These are phyloP conservation scores for Alexandromys fortis DNA, from an alignment of 2,113 vertebrate species.

Conservation along the genomic window DNA sequence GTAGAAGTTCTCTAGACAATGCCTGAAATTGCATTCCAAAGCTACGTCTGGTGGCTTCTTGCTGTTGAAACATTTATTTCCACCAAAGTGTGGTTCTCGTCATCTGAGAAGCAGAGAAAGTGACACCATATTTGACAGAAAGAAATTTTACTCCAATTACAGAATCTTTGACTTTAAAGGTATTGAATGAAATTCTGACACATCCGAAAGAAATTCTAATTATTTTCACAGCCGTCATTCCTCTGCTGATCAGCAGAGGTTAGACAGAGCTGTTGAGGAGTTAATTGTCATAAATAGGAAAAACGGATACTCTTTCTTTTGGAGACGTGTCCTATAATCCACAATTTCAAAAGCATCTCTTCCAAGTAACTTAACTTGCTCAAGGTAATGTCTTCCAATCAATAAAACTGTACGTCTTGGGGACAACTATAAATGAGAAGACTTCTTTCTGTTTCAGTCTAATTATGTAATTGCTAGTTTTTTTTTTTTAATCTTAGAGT, in stretches of 20 bases:
- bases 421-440: not conserved
- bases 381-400: not conserved
- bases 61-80: not conserved
- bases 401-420: not conserved
- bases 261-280: not conserved
- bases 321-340: not conserved
- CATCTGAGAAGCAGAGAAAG: not conserved
- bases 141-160: not conserved
- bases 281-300: not conserved
- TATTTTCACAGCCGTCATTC: not conserved
- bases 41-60: not conserved
- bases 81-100: not conserved
- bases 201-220: not conserved
- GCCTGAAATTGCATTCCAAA: not conserved
- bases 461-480: no score
- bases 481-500: not conserved
- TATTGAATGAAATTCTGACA: not conserved
- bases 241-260: not conserved
- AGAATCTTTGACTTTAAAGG: not conserved
- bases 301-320: not conserved
- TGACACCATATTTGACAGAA: not conserved
- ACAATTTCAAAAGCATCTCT: not conserved
- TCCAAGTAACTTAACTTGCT: not conserved
- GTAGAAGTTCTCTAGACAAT: not conserved
- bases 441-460: not conserved